These are phyloP conservation scores for Chrysina gloriosa DNA, from an alignment of 2,888 invertebrate genomes.

Conservation along the genomic window DNA sequence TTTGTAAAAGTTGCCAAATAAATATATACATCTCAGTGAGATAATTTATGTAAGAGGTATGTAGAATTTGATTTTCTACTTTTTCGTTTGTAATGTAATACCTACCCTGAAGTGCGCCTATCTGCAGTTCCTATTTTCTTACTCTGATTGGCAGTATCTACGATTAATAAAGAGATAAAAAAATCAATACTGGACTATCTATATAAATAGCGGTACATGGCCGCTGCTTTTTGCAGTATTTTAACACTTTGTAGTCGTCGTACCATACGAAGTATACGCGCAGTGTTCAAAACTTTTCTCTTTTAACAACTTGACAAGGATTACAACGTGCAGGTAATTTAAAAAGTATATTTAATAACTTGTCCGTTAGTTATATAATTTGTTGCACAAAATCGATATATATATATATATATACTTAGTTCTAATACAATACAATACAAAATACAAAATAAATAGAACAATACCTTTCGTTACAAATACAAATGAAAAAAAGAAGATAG, in stretches of 20 bases:
- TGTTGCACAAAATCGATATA: too few relatives aligned
- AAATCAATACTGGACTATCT: conserved; percentile 13
- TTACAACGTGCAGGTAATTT: conserved; percentile 15
- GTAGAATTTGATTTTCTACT: too few relatives aligned
- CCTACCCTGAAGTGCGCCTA: neutral
- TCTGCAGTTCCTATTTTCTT: conserved; percentile 11
- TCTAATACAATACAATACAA: too few relatives aligned
- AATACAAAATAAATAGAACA: too few relatives aligned
- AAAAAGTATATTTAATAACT: neutral
- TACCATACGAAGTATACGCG: neutral
- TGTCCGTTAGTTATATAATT: neutral
- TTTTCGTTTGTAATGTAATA: too few relatives aligned
- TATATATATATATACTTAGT: too few relatives aligned
- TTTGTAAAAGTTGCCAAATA: too few relatives aligned
- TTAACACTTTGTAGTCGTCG: neutral
- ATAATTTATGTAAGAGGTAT: too few relatives aligned
- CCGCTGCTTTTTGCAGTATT: conserved; percentile 12
- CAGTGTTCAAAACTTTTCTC: neutral
- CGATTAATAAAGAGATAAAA: conserved; percentile 23
- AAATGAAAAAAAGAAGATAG: too few relatives aligned
- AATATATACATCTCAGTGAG: too few relatives aligned
- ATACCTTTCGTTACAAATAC: too few relatives aligned
- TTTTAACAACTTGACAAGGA: neutral
- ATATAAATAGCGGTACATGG: conserved; percentile 12
- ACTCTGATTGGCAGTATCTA: conserved; percentile 16